Evolutionary conservation across 2,113 vertebrate species (phyloP), one percentile per base, ranked within the genome.

Genomic region (Hippopotamus amphibius): DNA sequence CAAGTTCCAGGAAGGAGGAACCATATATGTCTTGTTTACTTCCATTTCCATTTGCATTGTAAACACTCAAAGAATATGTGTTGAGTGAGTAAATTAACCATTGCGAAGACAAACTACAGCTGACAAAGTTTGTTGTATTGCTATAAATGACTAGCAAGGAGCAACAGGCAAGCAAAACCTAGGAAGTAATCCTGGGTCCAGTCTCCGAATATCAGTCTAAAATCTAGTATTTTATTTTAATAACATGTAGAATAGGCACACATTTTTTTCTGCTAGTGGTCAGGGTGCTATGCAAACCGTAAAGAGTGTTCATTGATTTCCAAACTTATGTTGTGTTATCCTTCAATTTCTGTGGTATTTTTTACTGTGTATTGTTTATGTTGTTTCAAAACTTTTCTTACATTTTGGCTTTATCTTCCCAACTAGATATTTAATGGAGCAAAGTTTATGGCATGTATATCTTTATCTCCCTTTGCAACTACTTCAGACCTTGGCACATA

Each of bases 161-260:
- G 11, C 26, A 63, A n/a, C 0, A 65, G 46, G n/a, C 57, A 46
- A 19, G 55, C 57, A 55, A 89, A 74, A 50, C 43, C 24, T 21
- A 77, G 41, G 41, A 91, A 37, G 17, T 55, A 28, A 26, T 69
- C 22, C 2, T 55, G 37, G 50, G 4, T 13, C 33, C 24, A 50
- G 19, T 30, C 46, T 88, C 83, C 53, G 69, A 84, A 72, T 69
- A n/a, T 50, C 76, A 84, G 8, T 21, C 17, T 92, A 80, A 92
- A 95, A 53, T 61, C 7, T 68, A 83, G 37, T 33, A 82, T 80
- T 86, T 89, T 72, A 57, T 86, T 85, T 66, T 74, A 53, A 82
- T 61, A 92, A 74, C 41, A 72, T 4, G 53, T 43, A 68, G 17
- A 80, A 80, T 46, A 81, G 84, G 61, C 43, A 37, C 37, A 33